Percentiles rank a stretch among this genome's conserved stretches.
phyloP scores from a whole-genome alignment of 2,113 vertebrate genomes.

The zebrafish (Danio rerio) region GRCz12tu NC_133199.1:26151001-26151500 shows the following conservation, averaged over 20 bases:
- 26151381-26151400: conserved; percentile 44
- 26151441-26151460: conserved; percentile 50
- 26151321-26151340: not conserved
- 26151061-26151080: not conserved
- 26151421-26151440: conserved; percentile 50
- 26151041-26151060: conserved; percentile 16
- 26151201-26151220: not conserved
- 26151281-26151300: conserved; percentile 21
- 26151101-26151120: not conserved
- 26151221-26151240: conserved; percentile 37
- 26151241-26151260: conserved; percentile 29
- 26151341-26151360: conserved; percentile 54
- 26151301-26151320: conserved; percentile 10
- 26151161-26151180: not conserved
- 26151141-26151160: not conserved
- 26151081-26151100: not conserved
- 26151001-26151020: not conserved
- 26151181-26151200: conserved; percentile 12
- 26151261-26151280: conserved; percentile 24
- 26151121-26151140: conserved; percentile 4
- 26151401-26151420: conserved; percentile 33
- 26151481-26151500: conserved; percentile 28
- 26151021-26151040: not conserved
- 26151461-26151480: conserved; percentile 53
- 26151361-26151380: conserved; percentile 41